Evolutionary conservation across 2,113 vertebrate genomes (phyloP).

Genomic region (Paramisgurnus dabryanus): DNA sequence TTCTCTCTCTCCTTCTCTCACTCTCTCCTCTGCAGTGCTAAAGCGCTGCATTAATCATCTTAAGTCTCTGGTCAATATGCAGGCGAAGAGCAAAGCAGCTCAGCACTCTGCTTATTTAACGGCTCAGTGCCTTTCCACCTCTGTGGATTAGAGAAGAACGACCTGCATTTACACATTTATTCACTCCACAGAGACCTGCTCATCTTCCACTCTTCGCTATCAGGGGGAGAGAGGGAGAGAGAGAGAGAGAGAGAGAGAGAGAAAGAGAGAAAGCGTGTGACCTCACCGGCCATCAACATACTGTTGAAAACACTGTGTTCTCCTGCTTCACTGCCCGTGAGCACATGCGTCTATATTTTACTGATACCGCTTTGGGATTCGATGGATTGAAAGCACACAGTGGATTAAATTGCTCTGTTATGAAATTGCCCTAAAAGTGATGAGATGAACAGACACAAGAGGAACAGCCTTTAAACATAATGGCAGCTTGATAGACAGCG

Average conservation of each 20-base stretch:
- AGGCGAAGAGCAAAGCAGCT: constrained; percentile 57
- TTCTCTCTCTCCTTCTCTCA: constrained; percentile 15
- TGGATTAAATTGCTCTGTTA: constrained; percentile 48
- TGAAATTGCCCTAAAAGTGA: constrained; percentile 55
- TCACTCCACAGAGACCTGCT: constrained; percentile 57
- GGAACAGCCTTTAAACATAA: constrained; percentile 49
- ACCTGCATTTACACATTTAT: constrained; percentile 60
- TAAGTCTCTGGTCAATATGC: constrained; percentile 63
- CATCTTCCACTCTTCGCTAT: constrained; percentile 50
- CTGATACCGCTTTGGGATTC: constrained; percentile 38
- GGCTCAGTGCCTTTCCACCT: constrained; percentile 59
- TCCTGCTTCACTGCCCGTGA: constrained; percentile 47
- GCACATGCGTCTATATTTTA: constrained; percentile 44
- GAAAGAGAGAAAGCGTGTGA: constrained; percentile 12
- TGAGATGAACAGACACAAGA: constrained; percentile 48
- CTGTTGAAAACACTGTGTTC: constrained; percentile 44
- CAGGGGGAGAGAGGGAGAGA: constrained; percentile 29
- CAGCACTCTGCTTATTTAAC: constrained; percentile 61
- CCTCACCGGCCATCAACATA: constrained; percentile 48
- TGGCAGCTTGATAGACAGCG: constrained; percentile 55
- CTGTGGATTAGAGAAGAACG: constrained; percentile 60
- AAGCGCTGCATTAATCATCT: constrained; percentile 63
- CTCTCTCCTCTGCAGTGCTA: constrained; percentile 33
- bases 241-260: constrained; percentile 25
- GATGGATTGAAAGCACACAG: constrained; percentile 50